Conservation (phyloP, 2,113 vertebrate species). For the Gyps fulvus region DNA sequence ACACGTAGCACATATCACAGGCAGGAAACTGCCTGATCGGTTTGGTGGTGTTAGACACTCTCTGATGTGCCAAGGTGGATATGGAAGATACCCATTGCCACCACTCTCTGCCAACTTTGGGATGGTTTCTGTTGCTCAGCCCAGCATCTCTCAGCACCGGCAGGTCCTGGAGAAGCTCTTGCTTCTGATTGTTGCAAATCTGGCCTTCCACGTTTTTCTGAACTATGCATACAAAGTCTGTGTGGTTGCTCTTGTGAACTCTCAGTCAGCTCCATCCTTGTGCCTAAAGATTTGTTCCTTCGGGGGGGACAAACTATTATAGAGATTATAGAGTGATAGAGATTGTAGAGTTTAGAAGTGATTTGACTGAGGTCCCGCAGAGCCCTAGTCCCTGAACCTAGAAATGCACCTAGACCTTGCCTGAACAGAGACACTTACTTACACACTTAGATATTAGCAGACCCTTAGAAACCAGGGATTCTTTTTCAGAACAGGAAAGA, state of each 20-base stretch:
- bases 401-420: not conserved
- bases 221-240: not conserved
- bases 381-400: not conserved
- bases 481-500: not conserved
- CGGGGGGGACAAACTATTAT: not conserved
- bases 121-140: not conserved
- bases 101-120: not conserved
- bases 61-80: not conserved
- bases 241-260: not conserved
- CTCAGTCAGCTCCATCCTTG: not conserved
- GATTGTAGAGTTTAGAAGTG: not conserved
- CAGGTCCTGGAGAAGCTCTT: not conserved
- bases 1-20: rapidly evolving
- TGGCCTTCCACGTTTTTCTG: not conserved
- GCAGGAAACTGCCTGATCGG: not conserved
- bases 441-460: not conserved
- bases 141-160: not conserved
- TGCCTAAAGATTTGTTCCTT: not conserved
- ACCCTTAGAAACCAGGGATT: not conserved
- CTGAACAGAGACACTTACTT: not conserved
- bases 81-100: not conserved
- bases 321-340: not conserved
- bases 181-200: not conserved
- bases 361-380: not conserved
- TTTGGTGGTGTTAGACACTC: not conserved